Percentiles rank a stretch among this genome's conserved stretches.
Evolutionary conservation across 2,113 vertebrate genomes (phyloP).

Genomic region (Ramphastos sulfuratus): DNA sequence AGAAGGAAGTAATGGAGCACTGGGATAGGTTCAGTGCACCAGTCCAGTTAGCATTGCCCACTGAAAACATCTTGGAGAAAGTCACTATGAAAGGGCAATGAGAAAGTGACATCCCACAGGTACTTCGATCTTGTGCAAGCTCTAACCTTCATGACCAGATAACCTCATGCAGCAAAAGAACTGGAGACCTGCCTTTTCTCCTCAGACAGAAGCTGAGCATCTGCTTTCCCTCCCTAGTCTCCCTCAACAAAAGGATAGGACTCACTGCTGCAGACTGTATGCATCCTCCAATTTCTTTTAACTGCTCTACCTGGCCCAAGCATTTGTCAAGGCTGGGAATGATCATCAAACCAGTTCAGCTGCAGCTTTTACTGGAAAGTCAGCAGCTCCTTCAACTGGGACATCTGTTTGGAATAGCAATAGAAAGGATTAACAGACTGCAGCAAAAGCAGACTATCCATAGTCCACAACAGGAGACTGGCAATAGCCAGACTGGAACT

Average conservation of each 20-base stretch:
- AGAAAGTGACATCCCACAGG: neutral
- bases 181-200: neutral
- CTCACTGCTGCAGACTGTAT: neutral
- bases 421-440: neutral
- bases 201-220: neutral
- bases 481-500: neutral
- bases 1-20: neutral
- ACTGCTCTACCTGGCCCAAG: neutral
- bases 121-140: neutral
- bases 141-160: neutral
- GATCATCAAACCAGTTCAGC: neutral
- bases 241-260: neutral
- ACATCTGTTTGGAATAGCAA: neutral
- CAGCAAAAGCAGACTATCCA: neutral
- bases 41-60: neutral
- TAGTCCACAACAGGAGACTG: neutral
- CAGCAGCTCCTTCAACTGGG: neutral
- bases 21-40: neutral
- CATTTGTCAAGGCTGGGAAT: neutral
- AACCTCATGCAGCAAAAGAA: neutral
- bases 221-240: neutral
- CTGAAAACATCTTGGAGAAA: neutral
- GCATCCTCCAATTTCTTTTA: neutral
- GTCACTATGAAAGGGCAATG: neutral
- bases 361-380: neutral